phyloP scores from a whole-genome alignment of 2,797 vertebrate genomes.

The Amblyraja radiata region DNA sequence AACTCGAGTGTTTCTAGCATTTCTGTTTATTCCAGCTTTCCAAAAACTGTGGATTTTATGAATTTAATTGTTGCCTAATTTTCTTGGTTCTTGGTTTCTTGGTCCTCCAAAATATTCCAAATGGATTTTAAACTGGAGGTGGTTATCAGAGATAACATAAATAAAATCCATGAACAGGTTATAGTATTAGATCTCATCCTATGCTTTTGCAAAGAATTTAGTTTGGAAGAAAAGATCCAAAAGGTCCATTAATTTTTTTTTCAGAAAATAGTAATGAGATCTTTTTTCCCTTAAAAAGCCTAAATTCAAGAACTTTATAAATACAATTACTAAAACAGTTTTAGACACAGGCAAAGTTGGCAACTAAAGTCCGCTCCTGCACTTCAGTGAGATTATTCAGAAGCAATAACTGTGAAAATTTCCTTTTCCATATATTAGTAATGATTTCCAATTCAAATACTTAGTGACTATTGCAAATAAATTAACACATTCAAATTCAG shows the following conservation, averaged over 20 bases:
- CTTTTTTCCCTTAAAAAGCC: neutral
- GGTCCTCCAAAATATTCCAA: too few species aligned
- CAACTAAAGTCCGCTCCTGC: neutral
- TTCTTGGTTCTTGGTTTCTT: too few species aligned
- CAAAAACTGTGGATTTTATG: too few species aligned
- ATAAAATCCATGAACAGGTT: neutral
- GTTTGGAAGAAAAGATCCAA: neutral
- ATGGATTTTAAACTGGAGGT: too few species aligned
- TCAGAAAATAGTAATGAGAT: too few species aligned
- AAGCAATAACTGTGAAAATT: neutral
- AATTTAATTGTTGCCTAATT: too few species aligned
- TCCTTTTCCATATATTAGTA: neutral
- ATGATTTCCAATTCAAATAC: neutral
- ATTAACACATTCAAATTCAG: neutral
- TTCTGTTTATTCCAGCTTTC: too few species aligned
- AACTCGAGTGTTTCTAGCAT: too few species aligned
- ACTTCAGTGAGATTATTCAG: neutral
- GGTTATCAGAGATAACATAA: neutral
- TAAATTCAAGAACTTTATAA: neutral
- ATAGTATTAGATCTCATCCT: neutral
- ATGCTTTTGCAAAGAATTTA: neutral
- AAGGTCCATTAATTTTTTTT: too few species aligned
- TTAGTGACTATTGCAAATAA: neutral
- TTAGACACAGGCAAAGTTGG: neutral
- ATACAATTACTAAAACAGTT: neutral